Evolutionary conservation across 2,888 invertebrate species (phyloP).

Genomic region (Ceriagrion tenellum): DNA sequence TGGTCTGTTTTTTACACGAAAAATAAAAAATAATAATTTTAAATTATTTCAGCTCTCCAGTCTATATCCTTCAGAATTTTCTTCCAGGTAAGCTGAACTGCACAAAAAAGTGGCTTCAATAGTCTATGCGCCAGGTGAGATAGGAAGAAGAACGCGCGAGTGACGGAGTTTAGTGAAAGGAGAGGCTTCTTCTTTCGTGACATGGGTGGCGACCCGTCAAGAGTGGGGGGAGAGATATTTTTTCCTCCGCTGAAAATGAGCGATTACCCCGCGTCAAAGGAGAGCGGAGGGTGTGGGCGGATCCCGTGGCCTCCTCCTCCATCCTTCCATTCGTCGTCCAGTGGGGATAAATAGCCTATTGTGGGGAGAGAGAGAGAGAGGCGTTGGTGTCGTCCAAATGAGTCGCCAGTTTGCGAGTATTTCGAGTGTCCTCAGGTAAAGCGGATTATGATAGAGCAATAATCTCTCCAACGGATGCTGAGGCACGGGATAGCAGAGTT

Average conservation of each 20-base stretch:
- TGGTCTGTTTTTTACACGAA: too few species aligned
- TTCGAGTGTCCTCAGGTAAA: not conserved
- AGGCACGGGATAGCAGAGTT: not conserved
- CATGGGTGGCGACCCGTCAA: too few species aligned
- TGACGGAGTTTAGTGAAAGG: too few species aligned
- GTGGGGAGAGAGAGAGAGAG: not conserved
- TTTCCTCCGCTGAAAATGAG: not conserved
- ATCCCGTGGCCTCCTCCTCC: not conserved
- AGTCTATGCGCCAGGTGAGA: too few species aligned
- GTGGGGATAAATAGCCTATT: not conserved
- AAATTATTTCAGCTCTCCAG: too few species aligned
- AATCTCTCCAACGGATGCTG: not conserved
- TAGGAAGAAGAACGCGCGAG: too few species aligned
- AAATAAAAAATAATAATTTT: too few species aligned
- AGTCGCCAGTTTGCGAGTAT: not conserved
- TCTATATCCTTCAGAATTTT: too few species aligned
- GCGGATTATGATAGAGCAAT: not conserved
- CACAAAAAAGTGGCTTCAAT: too few species aligned
- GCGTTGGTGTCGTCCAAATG: not conserved
- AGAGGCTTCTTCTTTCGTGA: too few species aligned
- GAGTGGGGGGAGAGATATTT: too few species aligned
- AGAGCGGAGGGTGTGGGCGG: not conserved
- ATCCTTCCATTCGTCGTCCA: not conserved
- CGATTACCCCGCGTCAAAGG: not conserved
- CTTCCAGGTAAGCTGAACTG: too few species aligned